Conservation (phyloP, 2,797 vertebrate genomes). For the Periophthalmus magnuspinnatus region DNA sequence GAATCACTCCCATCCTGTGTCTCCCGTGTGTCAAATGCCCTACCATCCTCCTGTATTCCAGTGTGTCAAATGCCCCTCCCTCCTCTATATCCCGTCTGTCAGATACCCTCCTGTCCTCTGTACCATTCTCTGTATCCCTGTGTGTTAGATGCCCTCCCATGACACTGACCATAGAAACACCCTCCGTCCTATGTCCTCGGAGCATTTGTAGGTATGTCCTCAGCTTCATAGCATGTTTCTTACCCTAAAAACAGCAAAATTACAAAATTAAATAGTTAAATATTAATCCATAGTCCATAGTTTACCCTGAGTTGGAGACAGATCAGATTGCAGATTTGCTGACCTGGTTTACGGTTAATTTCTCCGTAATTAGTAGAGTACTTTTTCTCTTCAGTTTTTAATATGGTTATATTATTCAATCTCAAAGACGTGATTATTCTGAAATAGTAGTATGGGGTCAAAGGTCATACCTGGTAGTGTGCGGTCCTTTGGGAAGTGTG, state of each 20-base stretch:
- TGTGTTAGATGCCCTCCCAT: not conserved
- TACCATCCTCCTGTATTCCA: too few relatives aligned
- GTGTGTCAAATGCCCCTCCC: not conserved
- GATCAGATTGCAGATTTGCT: too few relatives aligned
- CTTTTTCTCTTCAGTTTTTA: too few relatives aligned
- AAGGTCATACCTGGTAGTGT: slow-evolving; percentile 83
- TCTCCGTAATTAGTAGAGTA: not conserved
- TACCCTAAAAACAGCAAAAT: slow-evolving; percentile 75
- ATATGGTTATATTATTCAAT: too few relatives aligned
- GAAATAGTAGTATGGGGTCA: too few relatives aligned
- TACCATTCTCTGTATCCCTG: too few relatives aligned
- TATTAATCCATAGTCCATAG: not conserved
- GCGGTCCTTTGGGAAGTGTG: slow-evolving; percentile 83
- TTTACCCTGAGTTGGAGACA: not conserved
- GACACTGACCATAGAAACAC: not conserved
- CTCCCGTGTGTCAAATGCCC: too few relatives aligned
- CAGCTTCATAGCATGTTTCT: slow-evolving; percentile 85
- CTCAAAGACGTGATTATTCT: too few relatives aligned
- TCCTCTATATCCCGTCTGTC: slow-evolving; percentile 46
- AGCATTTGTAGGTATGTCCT: slow-evolving; percentile 74
- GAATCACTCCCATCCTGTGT: not conserved
- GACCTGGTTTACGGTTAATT: too few relatives aligned
- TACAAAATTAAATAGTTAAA: not conserved
- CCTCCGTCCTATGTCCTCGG: slow-evolving; percentile 61
- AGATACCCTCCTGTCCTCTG: too few relatives aligned